Evolutionary conservation across 2,113 vertebrate species (phyloP).

Genomic region (Shinisaurus crocodilurus): DNA sequence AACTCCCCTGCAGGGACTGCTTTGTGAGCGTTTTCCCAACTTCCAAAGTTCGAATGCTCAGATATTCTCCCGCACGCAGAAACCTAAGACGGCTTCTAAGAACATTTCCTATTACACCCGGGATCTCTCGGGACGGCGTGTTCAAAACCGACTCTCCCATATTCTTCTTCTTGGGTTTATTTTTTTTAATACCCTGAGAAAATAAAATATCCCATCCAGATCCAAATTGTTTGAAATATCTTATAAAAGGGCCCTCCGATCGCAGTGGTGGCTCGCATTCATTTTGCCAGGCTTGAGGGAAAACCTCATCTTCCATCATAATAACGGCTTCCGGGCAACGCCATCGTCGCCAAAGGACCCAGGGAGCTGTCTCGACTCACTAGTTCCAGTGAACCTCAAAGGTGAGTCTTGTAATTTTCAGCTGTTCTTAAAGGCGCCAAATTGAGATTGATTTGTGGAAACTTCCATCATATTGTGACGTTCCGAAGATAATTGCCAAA

Average conservation of each 20-base stretch:
- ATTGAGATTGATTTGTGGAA: not conserved
- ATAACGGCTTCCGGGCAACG: not conserved
- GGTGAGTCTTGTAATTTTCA: no score
- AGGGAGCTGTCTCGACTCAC: not conserved
- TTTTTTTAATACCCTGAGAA: constrained; percentile 6
- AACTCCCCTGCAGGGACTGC: constrained; percentile 1
- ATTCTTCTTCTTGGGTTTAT: not conserved
- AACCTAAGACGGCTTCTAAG: fast-evolving
- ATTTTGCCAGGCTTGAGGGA: not conserved
- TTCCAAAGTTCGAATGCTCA: not conserved
- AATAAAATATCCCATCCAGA: constrained; percentile 10
- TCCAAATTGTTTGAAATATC: constrained; percentile 16
- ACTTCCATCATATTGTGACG: no score
- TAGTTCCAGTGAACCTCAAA: not conserved
- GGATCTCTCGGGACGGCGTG: not conserved
- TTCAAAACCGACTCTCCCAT: fast-evolving
- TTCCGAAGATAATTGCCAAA: no score
- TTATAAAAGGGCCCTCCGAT: not conserved
- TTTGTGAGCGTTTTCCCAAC: constrained; percentile 7
- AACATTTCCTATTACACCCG: not conserved
- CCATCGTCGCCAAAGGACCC: not conserved
- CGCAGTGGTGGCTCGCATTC: not conserved
- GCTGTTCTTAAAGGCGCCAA: no score
- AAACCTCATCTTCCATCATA: not conserved
- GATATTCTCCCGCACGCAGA: fast-evolving